Conservation (phyloP, 2,113 vertebrate genomes). For the Dicaeum eximium region DNA sequence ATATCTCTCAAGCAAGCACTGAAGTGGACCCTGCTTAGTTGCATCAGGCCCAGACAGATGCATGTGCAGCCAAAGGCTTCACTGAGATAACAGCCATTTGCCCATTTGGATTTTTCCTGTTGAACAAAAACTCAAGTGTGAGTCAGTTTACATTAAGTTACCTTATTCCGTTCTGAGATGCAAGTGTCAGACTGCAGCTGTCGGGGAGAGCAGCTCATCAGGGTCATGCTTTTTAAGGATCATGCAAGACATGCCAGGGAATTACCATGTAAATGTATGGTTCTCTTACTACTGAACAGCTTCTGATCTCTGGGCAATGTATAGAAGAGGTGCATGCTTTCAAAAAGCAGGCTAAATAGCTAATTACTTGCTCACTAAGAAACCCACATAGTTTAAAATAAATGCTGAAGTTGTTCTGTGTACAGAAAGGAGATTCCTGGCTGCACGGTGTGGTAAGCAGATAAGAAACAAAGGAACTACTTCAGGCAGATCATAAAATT, state of each 20-base stretch:
- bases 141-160: not conserved
- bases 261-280: not conserved
- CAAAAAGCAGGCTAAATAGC: not conserved
- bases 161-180: not conserved
- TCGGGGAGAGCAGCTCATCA: not conserved
- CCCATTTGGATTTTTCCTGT: not conserved
- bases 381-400: not conserved
- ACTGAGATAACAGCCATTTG: not conserved
- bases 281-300: not conserved
- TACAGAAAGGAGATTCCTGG: not conserved
- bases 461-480: not conserved
- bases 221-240: not conserved
- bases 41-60: not conserved
- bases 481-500: not conserved
- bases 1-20: not conserved
- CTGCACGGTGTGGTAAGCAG: not conserved
- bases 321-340: not conserved
- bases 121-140: not conserved
- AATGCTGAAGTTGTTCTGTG: not conserved
- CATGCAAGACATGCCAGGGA: not conserved
- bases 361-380: not conserved
- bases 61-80: not conserved
- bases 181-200: not conserved
- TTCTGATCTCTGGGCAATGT: not conserved
- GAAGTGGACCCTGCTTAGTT: not conserved